Conservation (phyloP, 2,797 vertebrate genomes). For the Pempheris klunzingeri region DNA sequence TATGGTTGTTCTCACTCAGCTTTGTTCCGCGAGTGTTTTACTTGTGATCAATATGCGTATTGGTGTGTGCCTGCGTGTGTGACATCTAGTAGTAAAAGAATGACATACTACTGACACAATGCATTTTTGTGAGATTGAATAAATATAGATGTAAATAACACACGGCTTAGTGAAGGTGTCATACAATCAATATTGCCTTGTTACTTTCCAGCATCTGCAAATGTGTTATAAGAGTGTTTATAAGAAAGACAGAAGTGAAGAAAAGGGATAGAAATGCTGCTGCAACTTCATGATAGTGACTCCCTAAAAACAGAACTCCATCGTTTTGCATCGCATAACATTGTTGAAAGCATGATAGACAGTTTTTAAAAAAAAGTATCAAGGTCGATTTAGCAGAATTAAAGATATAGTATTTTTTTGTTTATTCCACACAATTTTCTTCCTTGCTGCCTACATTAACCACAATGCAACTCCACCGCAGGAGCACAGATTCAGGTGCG, state of each 20-base stretch:
- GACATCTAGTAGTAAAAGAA: constrained; percentile 32
- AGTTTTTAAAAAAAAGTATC: too few species aligned
- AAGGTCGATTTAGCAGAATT: not conserved
- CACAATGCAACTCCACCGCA: not conserved
- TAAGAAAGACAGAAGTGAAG: not conserved
- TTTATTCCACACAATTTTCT: not conserved
- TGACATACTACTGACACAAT: constrained; percentile 12
- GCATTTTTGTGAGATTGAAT: constrained; percentile 33
- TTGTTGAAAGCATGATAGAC: not conserved
- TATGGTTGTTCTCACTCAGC: constrained; percentile 15
- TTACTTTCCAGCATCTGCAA: constrained; percentile 8
- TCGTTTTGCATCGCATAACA: not conserved
- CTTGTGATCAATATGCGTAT: constrained; percentile 48
- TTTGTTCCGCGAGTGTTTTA: constrained; percentile 23
- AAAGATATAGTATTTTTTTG: not conserved
- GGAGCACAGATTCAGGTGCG: not conserved
- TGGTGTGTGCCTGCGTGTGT: constrained; percentile 10
- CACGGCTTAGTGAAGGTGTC: constrained; percentile 21
- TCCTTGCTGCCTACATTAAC: not conserved
- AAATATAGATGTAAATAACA: constrained; percentile 37
- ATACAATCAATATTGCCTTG: constrained; percentile 29
- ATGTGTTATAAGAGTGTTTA: not conserved
- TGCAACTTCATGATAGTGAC: not conserved
- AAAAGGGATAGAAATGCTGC: not conserved
- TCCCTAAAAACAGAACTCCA: not conserved